phyloP scores from a whole-genome alignment of 2,888 invertebrate genomes.

The Cheilosia pagana region DNA sequence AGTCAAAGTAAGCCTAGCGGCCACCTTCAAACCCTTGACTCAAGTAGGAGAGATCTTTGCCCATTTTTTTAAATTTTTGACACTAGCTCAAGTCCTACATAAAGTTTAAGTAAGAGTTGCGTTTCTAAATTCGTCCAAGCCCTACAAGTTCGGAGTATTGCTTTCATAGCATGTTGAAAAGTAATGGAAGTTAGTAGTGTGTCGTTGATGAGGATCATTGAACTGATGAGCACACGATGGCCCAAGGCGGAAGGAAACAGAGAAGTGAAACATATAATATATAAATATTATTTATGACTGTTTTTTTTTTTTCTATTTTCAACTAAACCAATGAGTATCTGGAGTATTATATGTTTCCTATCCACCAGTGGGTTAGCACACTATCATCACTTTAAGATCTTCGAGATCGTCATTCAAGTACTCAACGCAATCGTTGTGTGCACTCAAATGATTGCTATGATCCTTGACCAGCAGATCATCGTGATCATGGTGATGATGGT shows the following conservation, averaged over 20 bases:
- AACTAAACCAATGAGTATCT: slow-evolving; percentile 11
- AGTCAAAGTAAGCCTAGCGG: no score
- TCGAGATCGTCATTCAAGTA: slow-evolving; percentile 78
- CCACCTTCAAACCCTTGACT: no score
- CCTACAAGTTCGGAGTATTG: no score
- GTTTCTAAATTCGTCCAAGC: no score
- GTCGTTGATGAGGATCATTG: neutral
- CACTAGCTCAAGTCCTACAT: no score
- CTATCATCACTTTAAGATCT: slow-evolving; percentile 77
- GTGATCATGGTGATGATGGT: slow-evolving; percentile 50
- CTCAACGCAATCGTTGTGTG: slow-evolving; percentile 77
- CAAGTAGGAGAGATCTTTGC: no score
- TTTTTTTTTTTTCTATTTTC: neutral
- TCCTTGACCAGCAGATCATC: slow-evolving; percentile 63
- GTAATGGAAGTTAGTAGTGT: no score
- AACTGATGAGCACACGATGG: slow-evolving; percentile 7
- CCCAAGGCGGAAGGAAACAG: slow-evolving; percentile 3
- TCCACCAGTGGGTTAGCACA: slow-evolving; percentile 73
- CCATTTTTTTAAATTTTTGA: no score
- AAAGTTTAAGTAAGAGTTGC: no score
- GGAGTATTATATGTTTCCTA: slow-evolving; percentile 27
- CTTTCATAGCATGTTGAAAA: no score
- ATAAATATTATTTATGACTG: neutral
- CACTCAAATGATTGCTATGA: slow-evolving; percentile 47
- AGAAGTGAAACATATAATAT: neutral